phyloP scores from a whole-genome alignment of 1,140 invertebrate species.

The Neoseiulus cucumeris region DNA sequence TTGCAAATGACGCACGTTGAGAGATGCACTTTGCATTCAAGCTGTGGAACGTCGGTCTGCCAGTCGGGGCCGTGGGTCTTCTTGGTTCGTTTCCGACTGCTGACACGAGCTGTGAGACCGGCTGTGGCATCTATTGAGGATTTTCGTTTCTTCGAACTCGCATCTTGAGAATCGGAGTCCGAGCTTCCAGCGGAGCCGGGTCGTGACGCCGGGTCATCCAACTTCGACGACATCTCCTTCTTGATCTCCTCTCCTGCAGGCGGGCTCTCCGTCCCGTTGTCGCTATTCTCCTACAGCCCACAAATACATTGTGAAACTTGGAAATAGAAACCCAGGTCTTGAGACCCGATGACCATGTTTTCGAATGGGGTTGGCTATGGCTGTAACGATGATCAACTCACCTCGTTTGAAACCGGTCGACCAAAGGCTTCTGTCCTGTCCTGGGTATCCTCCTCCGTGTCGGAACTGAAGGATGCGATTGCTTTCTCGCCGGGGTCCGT shows the following conservation, averaged over 20 bases:
- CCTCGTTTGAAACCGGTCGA: background rate
- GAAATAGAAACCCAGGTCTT: too few relatives aligned
- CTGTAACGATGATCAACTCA: too few relatives aligned
- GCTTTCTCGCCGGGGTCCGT: background rate
- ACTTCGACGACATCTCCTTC: background rate
- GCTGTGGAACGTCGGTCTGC: background rate
- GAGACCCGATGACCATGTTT: too few relatives aligned
- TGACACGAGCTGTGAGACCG: background rate
- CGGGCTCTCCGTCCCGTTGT: too few relatives aligned
- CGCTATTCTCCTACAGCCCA: too few relatives aligned
- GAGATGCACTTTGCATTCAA: background rate
- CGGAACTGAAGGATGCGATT: background rate
- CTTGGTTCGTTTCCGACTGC: background rate
- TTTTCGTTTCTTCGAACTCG: too few relatives aligned
- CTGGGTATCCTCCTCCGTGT: background rate
- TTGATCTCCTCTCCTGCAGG: too few relatives aligned
- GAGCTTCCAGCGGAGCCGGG: background rate
- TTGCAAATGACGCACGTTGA: slow-evolving; percentile 2
- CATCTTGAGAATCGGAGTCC: too few relatives aligned
- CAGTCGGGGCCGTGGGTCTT: slow-evolving; percentile 1
- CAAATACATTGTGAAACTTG: too few relatives aligned
- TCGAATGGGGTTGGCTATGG: too few relatives aligned
- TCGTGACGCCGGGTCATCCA: background rate
- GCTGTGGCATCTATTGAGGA: too few relatives aligned
- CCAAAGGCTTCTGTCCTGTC: background rate